A percentile compares a stretch with the other conserved stretches of the same genome.
These are phyloP conservation scores for Murina feae DNA, from an alignment of 2,113 vertebrate genomes.

Conservation along the genomic window DNA sequence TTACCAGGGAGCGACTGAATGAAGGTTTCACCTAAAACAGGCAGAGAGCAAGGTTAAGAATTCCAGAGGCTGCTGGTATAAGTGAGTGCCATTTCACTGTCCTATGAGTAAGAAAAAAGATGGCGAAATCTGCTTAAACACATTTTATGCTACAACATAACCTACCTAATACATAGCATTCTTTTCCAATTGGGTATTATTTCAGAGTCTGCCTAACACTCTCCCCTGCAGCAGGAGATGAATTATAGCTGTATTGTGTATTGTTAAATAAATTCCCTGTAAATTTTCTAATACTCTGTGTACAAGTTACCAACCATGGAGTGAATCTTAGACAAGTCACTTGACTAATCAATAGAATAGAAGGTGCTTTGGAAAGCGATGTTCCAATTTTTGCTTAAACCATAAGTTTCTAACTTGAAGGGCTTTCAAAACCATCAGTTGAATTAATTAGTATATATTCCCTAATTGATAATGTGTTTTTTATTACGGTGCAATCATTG, in stretches of 20 bases:
- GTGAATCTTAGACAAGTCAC: not conserved
- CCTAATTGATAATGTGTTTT: not conserved
- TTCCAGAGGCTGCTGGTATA: not conserved
- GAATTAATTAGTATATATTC: not conserved
- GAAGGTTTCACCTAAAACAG: not conserved
- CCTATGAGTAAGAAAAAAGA: not conserved
- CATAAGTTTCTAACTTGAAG: not conserved
- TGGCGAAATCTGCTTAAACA: not conserved
- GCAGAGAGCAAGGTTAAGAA: not conserved
- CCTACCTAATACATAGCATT: not conserved
- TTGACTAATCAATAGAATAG: not conserved
- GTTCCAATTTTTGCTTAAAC: not conserved
- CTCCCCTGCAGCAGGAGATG: not conserved
- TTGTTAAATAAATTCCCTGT: not conserved
- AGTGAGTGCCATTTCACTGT: not conserved
- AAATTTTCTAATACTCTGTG: not conserved
- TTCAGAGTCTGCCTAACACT: not conserved
- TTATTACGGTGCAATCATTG: not conserved
- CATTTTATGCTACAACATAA: not conserved
- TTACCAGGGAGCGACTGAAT: not conserved
- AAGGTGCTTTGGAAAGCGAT: not conserved
- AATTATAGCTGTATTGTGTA: not conserved
- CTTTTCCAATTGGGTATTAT: not conserved
- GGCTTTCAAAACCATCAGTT: not conserved
- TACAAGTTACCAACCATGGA: not conserved